These are phyloP conservation scores for Epinephelus cyanopodus DNA, from an alignment of 2,113 vertebrate genomes.

Conservation along the genomic window DNA sequence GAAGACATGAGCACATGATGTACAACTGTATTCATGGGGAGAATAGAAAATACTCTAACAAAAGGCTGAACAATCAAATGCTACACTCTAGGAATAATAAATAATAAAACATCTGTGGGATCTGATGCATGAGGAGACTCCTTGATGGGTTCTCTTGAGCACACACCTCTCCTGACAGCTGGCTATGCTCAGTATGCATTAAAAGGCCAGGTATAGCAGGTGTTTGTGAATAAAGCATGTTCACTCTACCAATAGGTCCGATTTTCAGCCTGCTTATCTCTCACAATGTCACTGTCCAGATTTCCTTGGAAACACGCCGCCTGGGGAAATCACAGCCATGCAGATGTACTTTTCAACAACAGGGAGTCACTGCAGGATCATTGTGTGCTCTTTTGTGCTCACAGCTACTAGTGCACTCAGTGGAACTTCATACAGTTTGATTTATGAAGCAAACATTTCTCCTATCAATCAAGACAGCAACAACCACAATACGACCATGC, in stretches of 20 bases:
- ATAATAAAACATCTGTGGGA: constrained; percentile 43
- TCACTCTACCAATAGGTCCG: constrained; percentile 12
- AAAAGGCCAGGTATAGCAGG: constrained; percentile 59
- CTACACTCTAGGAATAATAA: constrained; percentile 14
- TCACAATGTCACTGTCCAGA: constrained; percentile 38
- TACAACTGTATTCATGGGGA: background rate
- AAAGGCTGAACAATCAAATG: background rate
- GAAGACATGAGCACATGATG: background rate
- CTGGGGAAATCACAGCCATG: constrained; percentile 54
- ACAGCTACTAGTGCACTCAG: background rate
- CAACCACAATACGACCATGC: background rate
- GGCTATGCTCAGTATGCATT: constrained; percentile 58
- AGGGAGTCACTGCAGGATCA: constrained; percentile 23
- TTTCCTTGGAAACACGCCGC: constrained; percentile 43
- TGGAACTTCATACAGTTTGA: constrained; percentile 4
- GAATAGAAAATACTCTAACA: background rate
- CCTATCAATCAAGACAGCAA: constrained; percentile 24
- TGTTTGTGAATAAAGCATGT: constrained; percentile 71
- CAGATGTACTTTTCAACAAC: constrained; percentile 58
- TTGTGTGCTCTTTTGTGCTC: constrained; percentile 24
- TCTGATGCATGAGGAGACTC: constrained; percentile 32
- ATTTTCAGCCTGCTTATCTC: constrained; percentile 48
- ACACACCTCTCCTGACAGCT: constrained; percentile 33
- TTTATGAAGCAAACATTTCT: background rate
- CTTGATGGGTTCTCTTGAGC: constrained; percentile 22